These are phyloP conservation scores for Didymodactylos carnosus DNA, from an alignment of 2,888 invertebrate species.

Conservation along the genomic window DNA sequence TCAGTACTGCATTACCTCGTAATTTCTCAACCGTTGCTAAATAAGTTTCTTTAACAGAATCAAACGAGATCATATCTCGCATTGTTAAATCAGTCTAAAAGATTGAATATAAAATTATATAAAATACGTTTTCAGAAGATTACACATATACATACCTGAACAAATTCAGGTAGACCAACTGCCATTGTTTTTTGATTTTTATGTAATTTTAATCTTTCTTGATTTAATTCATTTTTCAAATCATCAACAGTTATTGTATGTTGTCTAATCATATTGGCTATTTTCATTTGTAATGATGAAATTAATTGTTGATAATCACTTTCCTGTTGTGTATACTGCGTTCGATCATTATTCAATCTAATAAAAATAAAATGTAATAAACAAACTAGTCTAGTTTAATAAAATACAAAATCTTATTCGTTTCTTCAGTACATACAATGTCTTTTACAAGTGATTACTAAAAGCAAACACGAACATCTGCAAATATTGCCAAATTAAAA, in stretches of 20 bases:
- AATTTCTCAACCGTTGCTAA: background rate
- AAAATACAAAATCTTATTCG: too few species aligned
- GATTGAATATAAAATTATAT: background rate
- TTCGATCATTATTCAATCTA: background rate
- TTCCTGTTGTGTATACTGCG: background rate
- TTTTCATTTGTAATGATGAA: background rate
- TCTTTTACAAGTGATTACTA: too few species aligned
- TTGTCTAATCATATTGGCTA: background rate
- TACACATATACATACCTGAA: background rate
- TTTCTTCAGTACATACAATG: too few species aligned
- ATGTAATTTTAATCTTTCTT: background rate
- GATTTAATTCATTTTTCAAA: background rate
- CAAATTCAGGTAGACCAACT: background rate
- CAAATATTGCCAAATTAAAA: too few species aligned
- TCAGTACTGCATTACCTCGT: background rate
- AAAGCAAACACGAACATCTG: too few species aligned
- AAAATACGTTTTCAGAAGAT: background rate
- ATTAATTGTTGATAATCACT: background rate
- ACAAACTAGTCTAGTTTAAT: background rate
- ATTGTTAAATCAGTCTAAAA: background rate
- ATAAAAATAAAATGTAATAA: background rate
- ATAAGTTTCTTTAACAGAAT: too few species aligned
- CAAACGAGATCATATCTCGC: background rate
- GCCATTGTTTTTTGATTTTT: background rate
- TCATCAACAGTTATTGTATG: background rate